Conservation (phyloP, 2,797 vertebrate species). For the Clarias laeviceps region DNA sequence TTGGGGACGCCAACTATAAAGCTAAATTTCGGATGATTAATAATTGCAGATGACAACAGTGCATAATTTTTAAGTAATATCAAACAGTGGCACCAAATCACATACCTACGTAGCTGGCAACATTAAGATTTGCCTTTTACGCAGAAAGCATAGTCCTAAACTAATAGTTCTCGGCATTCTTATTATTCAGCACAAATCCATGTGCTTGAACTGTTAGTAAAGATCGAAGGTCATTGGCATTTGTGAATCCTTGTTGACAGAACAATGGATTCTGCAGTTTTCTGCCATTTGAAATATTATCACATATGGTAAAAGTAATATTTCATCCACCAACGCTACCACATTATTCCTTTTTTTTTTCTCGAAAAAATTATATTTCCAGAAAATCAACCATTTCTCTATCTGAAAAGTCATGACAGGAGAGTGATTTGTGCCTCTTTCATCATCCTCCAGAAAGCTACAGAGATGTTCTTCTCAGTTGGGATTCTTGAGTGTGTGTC, state of each 20-base stretch:
- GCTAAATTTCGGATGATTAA: background rate
- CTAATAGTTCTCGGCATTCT: background rate
- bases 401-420: constrained; percentile 41
- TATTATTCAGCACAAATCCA: background rate
- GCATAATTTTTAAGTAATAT: background rate
- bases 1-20: background rate
- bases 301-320: constrained; percentile 23
- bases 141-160: background rate
- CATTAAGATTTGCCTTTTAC: background rate
- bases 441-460: constrained; percentile 50
- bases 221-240: constrained; percentile 4
- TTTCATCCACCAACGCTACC: constrained; percentile 38
- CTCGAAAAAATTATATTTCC: constrained; percentile 39
- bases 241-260: constrained; percentile 16
- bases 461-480: constrained; percentile 39
- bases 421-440: constrained; percentile 57
- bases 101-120: background rate
- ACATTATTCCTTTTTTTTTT: constrained; percentile 45
- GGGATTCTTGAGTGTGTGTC: constrained; percentile 51
- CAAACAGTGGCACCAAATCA: background rate
- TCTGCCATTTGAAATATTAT: constrained; percentile 29
- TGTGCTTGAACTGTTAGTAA: constrained; percentile 1
- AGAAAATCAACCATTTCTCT: constrained; percentile 51
- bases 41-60: background rate
- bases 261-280: constrained; percentile 14